Base-by-base conservation (phyloP, 2,888 invertebrate genomes). In the Apotomis betuletana region DNA sequence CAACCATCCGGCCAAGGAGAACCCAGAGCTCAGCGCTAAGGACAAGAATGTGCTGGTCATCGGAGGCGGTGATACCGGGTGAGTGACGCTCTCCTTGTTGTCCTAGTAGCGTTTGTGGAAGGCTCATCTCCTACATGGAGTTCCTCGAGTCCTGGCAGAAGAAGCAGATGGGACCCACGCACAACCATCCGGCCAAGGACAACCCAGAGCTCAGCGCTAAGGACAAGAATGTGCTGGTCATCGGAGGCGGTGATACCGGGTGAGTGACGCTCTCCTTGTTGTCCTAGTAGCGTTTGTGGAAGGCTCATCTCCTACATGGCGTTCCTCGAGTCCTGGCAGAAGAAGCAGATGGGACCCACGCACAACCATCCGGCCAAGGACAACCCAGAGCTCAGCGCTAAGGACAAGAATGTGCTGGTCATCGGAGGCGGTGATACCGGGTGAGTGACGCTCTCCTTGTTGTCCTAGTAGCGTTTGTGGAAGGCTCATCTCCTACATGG, bases 31-130 rank as follows among this genome's bases (percentile, higher is more conserved):
- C 44, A 95, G 95, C 74, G 99, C 99, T 12, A 97, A 98, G 86
- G 98, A 97, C 84, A 99, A 98, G 89, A 95, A 99, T 85, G 99
- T 99, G 13, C 95, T 99, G 73, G 96, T 99, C 68, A 98, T 99
- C 77, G 97, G 97, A 0, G 95, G 95, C 0, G 97, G 97, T 0
- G 98, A 98, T 85, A 98, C 98, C 3, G 98, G 98, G 93, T 93
- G 59, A 80, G 84, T 75, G 8, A 54, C 12, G 49, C 49, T 49
- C 49, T 49, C 9, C 10, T 10, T 6, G 41, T 41, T 6, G 49
- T 9, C 49, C 49, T 49, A 49, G 49, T 10, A 41, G 41, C 41
- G 6, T 41, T 6, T 41, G 6, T 41, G 27, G 27, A 27, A 27
- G 27, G 27, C 27, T 27, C 73, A 6, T 41, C 6, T 6, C 5